A percentile compares a stretch with the other conserved stretches of the same genome.
phyloP scores from a whole-genome alignment of 2,113 vertebrate species.

The Pseudolaguvia tuberculata region DNA sequence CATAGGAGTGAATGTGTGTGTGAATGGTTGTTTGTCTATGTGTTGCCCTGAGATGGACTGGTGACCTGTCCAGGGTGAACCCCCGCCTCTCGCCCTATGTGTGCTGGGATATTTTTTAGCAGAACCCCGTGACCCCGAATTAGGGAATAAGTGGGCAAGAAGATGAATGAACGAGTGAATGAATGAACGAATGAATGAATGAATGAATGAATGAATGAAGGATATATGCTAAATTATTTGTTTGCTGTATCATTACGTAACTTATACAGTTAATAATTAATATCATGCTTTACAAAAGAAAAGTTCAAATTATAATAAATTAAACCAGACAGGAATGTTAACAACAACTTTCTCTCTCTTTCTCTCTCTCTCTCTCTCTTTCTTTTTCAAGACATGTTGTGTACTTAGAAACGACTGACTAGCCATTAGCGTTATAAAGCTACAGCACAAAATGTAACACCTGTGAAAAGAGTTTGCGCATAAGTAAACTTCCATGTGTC shows the following conservation, averaged over 20 bases:
- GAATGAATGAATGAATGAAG: too few species aligned
- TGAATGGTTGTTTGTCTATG: too few species aligned
- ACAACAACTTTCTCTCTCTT: background rate
- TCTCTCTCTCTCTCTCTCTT: background rate
- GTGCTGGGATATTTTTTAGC: too few species aligned
- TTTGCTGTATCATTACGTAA: background rate
- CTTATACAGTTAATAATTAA: background rate
- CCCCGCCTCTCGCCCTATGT: too few species aligned
- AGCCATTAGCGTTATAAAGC: background rate
- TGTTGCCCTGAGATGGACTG: too few species aligned
- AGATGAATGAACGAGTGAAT: too few species aligned
- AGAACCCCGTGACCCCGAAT: too few species aligned
- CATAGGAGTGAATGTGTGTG: too few species aligned
- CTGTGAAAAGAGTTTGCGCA: conserved; percentile 3
- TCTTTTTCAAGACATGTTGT: background rate
- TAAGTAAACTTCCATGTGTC: background rate
- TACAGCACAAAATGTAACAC: conserved; percentile 8
- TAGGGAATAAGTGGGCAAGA: too few species aligned
- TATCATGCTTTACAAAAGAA: background rate
- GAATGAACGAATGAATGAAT: too few species aligned
- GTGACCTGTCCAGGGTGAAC: too few species aligned
- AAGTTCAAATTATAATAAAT: background rate
- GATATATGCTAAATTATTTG: background rate
- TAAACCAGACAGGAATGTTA: background rate
- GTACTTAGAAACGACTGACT: conserved; percentile 2